Percentiles rank a stretch among this genome's conserved stretches.
phyloP scores from a whole-genome alignment of 2,113 vertebrate genomes.

The Menura novaehollandiae region DNA sequence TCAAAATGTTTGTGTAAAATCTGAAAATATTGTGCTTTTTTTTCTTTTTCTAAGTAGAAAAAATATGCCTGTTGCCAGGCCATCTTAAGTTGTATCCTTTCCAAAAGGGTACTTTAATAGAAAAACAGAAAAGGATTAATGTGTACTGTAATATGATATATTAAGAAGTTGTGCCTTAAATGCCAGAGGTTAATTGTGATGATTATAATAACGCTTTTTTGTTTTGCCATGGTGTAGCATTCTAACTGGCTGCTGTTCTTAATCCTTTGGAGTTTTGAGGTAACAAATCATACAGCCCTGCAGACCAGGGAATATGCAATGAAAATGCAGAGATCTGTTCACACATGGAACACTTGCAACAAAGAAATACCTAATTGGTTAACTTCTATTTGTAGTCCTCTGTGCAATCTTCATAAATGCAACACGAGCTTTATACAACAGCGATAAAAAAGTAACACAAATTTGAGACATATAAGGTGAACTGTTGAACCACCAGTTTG shows the following conservation, averaged over 20 bases:
- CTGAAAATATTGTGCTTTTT: not conserved
- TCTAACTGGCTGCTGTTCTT: not conserved
- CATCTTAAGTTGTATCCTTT: not conserved
- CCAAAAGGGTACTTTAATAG: not conserved
- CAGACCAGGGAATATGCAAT: not conserved
- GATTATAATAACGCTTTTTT: not conserved
- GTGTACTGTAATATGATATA: not conserved
- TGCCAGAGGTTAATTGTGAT: not conserved
- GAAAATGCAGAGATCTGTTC: not conserved
- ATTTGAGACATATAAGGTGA: not conserved
- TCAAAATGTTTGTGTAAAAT: not conserved
- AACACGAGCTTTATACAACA: not conserved
- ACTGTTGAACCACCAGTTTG: not conserved
- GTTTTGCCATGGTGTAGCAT: not conserved
- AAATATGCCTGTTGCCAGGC: rapidly evolving
- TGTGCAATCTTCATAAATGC: not conserved
- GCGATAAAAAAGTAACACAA: not conserved
- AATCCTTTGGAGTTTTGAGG: not conserved
- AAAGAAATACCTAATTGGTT: not conserved
- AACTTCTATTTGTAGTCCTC: not conserved
- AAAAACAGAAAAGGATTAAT: not conserved
- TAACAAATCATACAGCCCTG: not conserved
- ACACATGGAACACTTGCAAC: not conserved
- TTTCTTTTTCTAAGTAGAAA: not conserved
- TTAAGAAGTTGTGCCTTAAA: not conserved